phyloP scores from a whole-genome alignment of 2,113 vertebrate genomes.

The Thunnus thynnus region DNA sequence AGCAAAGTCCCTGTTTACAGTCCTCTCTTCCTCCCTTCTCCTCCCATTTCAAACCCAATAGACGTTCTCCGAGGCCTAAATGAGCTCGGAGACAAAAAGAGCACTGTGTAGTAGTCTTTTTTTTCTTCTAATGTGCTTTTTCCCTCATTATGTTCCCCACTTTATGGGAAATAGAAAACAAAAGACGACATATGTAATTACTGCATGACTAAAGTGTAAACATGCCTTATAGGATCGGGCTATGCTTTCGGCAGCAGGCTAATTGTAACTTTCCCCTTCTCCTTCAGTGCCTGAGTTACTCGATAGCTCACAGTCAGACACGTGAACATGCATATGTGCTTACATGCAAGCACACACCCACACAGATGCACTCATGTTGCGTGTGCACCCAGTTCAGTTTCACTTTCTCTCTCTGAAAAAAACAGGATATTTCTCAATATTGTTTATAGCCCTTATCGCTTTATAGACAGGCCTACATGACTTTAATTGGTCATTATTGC shows the following conservation, averaged over 20 bases:
- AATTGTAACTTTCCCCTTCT: constrained; percentile 76
- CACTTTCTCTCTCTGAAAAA: constrained; percentile 41
- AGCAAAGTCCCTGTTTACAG: constrained; percentile 70
- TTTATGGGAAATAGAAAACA: constrained; percentile 79
- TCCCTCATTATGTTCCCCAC: constrained; percentile 71
- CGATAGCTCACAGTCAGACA: constrained; percentile 70
- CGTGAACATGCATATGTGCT: constrained; percentile 66
- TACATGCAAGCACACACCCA: constrained; percentile 47
- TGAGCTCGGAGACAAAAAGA: constrained; percentile 77
- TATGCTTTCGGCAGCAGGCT: constrained; percentile 71
- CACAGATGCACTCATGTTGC: constrained; percentile 50
- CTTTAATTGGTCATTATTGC: constrained; percentile 27
- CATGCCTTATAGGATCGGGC: constrained; percentile 68
- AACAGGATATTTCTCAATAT: constrained; percentile 11
- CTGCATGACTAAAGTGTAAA: constrained; percentile 78
- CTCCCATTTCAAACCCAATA: constrained; percentile 69
- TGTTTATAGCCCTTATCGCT: constrained; percentile 54
- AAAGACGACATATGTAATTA: constrained; percentile 84
- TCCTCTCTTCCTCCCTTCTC: constrained; percentile 53
- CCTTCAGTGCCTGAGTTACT: constrained; percentile 73
- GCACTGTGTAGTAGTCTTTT: constrained; percentile 41
- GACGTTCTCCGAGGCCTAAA: constrained; percentile 67
- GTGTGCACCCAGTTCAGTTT: constrained; percentile 39
- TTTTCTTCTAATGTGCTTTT: constrained; percentile 53
- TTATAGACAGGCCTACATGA: constrained; percentile 40